Evolutionary conservation across 1,140 invertebrate species (phyloP).

Genomic region (Macrobrachium rosenbergii): DNA sequence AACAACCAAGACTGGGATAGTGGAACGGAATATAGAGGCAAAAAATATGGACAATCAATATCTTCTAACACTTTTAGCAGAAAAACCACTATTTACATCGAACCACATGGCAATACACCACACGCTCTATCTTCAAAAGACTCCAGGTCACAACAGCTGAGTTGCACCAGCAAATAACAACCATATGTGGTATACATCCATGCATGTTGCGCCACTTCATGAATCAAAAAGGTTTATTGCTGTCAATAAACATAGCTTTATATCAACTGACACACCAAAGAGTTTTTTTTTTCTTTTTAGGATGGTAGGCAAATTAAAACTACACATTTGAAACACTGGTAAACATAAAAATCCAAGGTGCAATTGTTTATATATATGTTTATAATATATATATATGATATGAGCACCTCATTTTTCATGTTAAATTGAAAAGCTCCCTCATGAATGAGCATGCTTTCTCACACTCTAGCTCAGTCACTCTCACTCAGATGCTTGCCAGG

Average conservation of each 20-base stretch:
- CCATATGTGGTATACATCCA: constrained; percentile 29
- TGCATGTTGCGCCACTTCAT: constrained; percentile 27
- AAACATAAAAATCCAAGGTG: constrained; percentile 54
- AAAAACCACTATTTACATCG: constrained; percentile 47
- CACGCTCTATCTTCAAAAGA: background rate
- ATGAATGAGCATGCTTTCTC: background rate
- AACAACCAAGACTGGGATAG: constrained; percentile 59
- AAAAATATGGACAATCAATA: constrained; percentile 62
- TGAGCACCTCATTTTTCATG: constrained; percentile 52
- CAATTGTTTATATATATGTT: constrained; percentile 34
- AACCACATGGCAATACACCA: constrained; percentile 33
- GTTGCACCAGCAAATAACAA: too few relatives aligned
- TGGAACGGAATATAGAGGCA: constrained; percentile 61
- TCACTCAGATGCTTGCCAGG: constrained; percentile 45
- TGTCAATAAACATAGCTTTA: constrained; percentile 58
- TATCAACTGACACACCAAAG: constrained; percentile 58
- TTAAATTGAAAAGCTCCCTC: constrained; percentile 49
- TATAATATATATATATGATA: background rate
- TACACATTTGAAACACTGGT: constrained; percentile 45
- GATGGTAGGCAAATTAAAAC: constrained; percentile 55
- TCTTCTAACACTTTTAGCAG: constrained; percentile 52
- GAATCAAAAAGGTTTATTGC: constrained; percentile 55
- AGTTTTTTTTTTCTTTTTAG: constrained; percentile 35
- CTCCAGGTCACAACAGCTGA: too few relatives aligned
- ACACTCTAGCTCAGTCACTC: background rate